These are phyloP conservation scores for Manacus vitellinus DNA, from an alignment of 2,113 vertebrate species.

Conservation along the genomic window DNA sequence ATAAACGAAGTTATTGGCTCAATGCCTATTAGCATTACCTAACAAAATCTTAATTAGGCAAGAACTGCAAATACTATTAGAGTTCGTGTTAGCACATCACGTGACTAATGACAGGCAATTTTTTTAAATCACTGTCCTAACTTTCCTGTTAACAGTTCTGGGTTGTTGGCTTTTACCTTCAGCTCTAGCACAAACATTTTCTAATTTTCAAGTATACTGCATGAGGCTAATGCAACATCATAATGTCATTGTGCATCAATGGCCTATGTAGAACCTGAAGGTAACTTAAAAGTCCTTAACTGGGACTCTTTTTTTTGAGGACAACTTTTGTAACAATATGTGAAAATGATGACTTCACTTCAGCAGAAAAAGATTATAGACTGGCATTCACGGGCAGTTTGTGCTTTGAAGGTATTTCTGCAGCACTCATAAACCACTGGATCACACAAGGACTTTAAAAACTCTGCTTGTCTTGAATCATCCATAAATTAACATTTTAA, in stretches of 20 bases:
- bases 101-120: background rate
- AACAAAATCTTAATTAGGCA: slow-evolving; percentile 12
- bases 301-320: background rate
- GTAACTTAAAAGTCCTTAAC: background rate
- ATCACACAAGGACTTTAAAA: background rate
- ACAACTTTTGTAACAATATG: background rate
- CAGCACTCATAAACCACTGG: background rate
- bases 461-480: background rate
- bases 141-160: background rate
- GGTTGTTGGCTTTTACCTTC: background rate
- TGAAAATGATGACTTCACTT: background rate
- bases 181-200: background rate
- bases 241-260: background rate
- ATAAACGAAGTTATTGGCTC: slow-evolving; percentile 3
- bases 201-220: background rate
- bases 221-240: background rate
- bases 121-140: background rate
- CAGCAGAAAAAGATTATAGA: background rate
- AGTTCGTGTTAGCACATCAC: background rate
- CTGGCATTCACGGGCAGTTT: background rate
- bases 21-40: background rate
- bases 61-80: background rate
- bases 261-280: background rate
- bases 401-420: background rate
- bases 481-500: background rate